Evolutionary conservation across 2,797 vertebrate genomes (phyloP).

Genomic region (Oreortyx pictus): DNA sequence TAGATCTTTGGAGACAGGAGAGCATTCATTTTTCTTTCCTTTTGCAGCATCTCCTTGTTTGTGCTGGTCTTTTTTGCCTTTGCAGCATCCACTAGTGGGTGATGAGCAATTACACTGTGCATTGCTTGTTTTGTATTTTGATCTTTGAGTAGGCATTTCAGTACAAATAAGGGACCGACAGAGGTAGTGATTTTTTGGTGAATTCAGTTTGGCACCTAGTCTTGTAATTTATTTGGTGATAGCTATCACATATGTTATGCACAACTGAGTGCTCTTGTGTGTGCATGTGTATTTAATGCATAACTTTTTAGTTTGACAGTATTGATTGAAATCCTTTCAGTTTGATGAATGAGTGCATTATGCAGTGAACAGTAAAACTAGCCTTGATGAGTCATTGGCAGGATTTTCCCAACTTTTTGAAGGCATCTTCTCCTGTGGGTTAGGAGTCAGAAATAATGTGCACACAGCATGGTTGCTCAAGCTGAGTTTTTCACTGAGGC

Average conservation of each 20-base stretch:
- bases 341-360: slow-evolving; percentile 31
- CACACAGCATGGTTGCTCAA: neutral
- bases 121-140: neutral
- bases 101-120: neutral
- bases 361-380: slow-evolving; percentile 31
- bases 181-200: neutral
- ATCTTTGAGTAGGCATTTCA: neutral
- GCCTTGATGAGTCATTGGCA: slow-evolving; percentile 23
- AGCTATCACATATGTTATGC: neutral
- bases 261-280: neutral
- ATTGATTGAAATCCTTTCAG: slow-evolving; percentile 25
- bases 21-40: too few species aligned
- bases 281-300: neutral
- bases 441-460: slow-evolving; percentile 4
- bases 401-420: slow-evolving; percentile 47
- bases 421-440: neutral
- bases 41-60: too few species aligned
- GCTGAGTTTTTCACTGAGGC: slow-evolving; percentile 21
- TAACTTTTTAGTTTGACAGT: slow-evolving; percentile 2
- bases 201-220: neutral
- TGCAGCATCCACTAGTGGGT: neutral
- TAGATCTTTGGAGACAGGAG: too few species aligned
- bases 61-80: too few species aligned
- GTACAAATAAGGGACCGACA: neutral
- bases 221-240: neutral